These are phyloP conservation scores for Scaptomyza caliginosa DNA, from an alignment of 2,888 invertebrate species.

Conservation along the genomic window DNA sequence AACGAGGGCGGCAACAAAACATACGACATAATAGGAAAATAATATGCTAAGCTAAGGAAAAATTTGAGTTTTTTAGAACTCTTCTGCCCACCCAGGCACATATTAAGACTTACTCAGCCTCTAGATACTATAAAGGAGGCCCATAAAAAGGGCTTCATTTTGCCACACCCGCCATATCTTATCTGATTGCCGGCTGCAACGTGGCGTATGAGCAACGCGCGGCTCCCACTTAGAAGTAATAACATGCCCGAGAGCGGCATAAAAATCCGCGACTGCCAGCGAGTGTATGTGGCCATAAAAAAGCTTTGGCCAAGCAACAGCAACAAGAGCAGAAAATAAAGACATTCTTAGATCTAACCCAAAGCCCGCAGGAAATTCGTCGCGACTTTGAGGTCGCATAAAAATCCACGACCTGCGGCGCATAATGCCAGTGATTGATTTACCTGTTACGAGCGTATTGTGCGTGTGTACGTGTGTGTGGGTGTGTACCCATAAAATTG, in stretches of 20 bases:
- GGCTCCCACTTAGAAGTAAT: slow-evolving; percentile 69
- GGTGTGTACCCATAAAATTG: slow-evolving; percentile 49
- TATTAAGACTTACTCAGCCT: neutral
- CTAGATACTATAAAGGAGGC: slow-evolving; percentile 9
- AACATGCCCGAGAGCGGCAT: slow-evolving; percentile 56
- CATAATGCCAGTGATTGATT: slow-evolving; percentile 74
- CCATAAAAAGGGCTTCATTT: slow-evolving; percentile 31
- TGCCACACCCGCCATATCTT: slow-evolving; percentile 1
- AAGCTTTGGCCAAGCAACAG: slow-evolving; percentile 37
- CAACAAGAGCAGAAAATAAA: slow-evolving; percentile 15
- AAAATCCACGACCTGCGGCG: slow-evolving; percentile 40
- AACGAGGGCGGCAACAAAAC: slow-evolving; percentile 27
- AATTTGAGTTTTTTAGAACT: slow-evolving; percentile 7
- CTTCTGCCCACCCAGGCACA: slow-evolving; percentile 9
- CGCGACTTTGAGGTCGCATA: slow-evolving; percentile 57
- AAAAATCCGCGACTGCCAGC: slow-evolving; percentile 55
- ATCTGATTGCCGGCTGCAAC: slow-evolving; percentile 48
- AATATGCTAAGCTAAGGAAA: too few relatives aligned
- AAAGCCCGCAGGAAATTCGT: slow-evolving; percentile 29
- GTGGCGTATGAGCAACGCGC: slow-evolving; percentile 63
- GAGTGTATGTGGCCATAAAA: slow-evolving; percentile 58
- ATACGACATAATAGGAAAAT: neutral
- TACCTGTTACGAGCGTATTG: slow-evolving; percentile 55
- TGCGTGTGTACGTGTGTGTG: neutral
- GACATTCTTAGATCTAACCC: slow-evolving; percentile 34